Percentiles rank a stretch among this genome's conserved stretches.
Conservation (phyloP, 2,113 vertebrate genomes). For the Pluvianellus socialis region DNA sequence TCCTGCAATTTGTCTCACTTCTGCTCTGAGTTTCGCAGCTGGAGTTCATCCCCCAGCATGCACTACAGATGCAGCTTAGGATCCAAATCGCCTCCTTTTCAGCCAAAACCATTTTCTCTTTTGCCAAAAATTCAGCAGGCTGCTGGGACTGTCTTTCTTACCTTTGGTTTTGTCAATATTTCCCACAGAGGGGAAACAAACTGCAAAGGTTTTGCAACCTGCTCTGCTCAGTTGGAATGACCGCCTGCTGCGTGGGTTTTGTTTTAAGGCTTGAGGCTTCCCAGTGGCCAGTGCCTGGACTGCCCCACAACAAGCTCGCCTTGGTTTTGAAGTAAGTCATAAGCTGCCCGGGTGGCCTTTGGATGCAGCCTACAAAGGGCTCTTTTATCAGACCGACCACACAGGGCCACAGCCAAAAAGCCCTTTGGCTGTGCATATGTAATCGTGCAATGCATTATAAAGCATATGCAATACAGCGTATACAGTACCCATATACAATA, state of each 20-base stretch:
- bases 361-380: not conserved
- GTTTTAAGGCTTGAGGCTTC: not conserved
- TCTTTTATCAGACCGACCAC: not conserved
- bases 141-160: not conserved
- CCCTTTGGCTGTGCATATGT: rapidly evolving
- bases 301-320: not conserved
- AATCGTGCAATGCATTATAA: rapidly evolving
- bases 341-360: not conserved
- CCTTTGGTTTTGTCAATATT: not conserved
- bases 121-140: not conserved
- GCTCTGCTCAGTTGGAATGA: not conserved
- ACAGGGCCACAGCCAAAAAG: rapidly evolving
- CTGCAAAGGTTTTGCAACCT: not conserved
- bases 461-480: rapidly evolving
- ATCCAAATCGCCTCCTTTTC: not conserved
- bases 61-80: not conserved
- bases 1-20: not conserved
- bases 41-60: not conserved
- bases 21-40: not conserved
- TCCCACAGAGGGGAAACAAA: not conserved
- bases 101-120: not conserved
- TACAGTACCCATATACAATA: not conserved
- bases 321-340: not conserved
- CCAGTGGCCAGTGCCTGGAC: rapidly evolving
- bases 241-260: rapidly evolving